Base-by-base conservation (phyloP, 1,140 invertebrate genomes). In the Druon quercuslanigerum region DNA sequence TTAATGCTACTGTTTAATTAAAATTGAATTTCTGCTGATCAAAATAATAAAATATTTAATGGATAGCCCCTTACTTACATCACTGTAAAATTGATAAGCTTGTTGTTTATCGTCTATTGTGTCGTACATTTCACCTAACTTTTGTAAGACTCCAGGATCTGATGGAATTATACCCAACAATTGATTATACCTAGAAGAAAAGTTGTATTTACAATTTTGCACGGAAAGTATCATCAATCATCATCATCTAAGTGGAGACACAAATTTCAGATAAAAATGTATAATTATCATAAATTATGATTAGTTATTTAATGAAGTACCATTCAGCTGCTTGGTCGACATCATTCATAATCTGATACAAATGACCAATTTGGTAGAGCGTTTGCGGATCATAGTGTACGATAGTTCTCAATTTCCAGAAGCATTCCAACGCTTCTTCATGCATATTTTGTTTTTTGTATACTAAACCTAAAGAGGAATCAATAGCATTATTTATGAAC, bases 31-130 rank as follows among this genome's bases (percentile, higher is more conserved):
- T 33, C 5, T 33, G 25, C 5, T 33, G 25, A 2, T 4, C 25
- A 33, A 33, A 33, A 33, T 51, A 72, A 76, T 56, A 46, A 46
- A 11, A 60, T 25, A 33, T 8, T 78, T 19, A 5, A 33, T 33
- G 25, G 25, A 33, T 5, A 5, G 25, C 25, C 25, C 25, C 25
- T 77, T 80, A 89, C 92, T 92, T 92, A 97, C 96, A 90, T 99
- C 97, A 90, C 94, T 95, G 84, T 98, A 96, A 92, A 97, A 98
- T 84, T 98, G 96, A 91, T 97, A 97, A 1, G 97, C 97, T 90
- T 97, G 96, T 85, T 97, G 96, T 83, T 97, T 96, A 88, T 99
- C 97, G 50, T 96, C 96, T 81, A 96, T 93, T 79, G 92, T 93
- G 84, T 98, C 97, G 86, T 96, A 97, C 83, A 98, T 93, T 85